Conservation (phyloP, 2,113 vertebrate species). For the Ammodytes dubius region DNA sequence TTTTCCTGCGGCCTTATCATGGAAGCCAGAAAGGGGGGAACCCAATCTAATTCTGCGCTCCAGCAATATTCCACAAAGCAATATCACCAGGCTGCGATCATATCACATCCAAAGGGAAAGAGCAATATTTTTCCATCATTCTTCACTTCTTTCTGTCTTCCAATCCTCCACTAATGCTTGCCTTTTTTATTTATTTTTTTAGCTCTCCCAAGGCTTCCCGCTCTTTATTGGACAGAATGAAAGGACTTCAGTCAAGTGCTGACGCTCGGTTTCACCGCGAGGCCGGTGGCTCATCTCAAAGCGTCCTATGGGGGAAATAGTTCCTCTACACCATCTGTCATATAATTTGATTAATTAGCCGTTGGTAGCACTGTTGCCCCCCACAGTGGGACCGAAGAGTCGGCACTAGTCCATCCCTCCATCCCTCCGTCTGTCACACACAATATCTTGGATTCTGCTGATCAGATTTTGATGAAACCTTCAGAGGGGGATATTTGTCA, state of each 20-base stretch:
- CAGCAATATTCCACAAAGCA: slow-evolving; percentile 83
- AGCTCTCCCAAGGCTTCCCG: slow-evolving; percentile 39
- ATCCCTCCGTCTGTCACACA: slow-evolving; percentile 74
- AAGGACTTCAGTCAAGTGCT: slow-evolving; percentile 67
- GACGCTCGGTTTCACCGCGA: slow-evolving; percentile 56
- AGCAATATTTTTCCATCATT: slow-evolving; percentile 80
- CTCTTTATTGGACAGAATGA: slow-evolving; percentile 69
- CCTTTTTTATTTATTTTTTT: neutral
- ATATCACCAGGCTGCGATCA: slow-evolving; percentile 75
- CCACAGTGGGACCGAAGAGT: slow-evolving; percentile 64
- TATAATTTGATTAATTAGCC: slow-evolving; percentile 80
- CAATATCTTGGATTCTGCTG: slow-evolving; percentile 61
- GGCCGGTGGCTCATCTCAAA: slow-evolving; percentile 59
- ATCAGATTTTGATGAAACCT: slow-evolving; percentile 74
- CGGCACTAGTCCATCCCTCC: slow-evolving; percentile 74
- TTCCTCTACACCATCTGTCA: slow-evolving; percentile 76
- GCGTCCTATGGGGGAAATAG: slow-evolving; percentile 70
- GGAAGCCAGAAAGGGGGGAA: slow-evolving; percentile 61
- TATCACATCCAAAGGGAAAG: slow-evolving; percentile 78
- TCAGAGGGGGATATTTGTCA: slow-evolving; percentile 54
- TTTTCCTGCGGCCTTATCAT: slow-evolving; percentile 73
- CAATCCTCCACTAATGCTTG: slow-evolving; percentile 56
- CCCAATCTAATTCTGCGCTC: slow-evolving; percentile 80
- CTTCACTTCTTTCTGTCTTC: slow-evolving; percentile 63
- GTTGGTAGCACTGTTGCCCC: slow-evolving; percentile 70